These are phyloP conservation scores for Panagrolaimus sp. DNA, from an alignment of 1,140 invertebrate genomes.

Conservation along the genomic window DNA sequence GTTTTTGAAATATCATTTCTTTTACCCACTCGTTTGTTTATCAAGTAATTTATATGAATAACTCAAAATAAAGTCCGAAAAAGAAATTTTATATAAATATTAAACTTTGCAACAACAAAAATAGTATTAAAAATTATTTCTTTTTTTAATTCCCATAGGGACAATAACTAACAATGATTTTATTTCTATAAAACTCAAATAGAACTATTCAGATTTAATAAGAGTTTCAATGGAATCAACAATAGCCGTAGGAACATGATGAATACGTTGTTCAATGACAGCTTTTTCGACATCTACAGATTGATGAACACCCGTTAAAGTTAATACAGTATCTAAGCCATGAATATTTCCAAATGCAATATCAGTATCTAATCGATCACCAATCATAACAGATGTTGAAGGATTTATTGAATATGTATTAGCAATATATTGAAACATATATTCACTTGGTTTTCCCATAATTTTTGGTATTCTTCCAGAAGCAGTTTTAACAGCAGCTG, in stretches of 20 bases:
- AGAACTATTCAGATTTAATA: neutral
- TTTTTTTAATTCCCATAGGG: too few species aligned
- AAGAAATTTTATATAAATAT: too few species aligned
- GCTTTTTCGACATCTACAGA: constrained; percentile 65
- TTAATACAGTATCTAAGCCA: constrained; percentile 75
- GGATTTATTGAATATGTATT: constrained; percentile 65
- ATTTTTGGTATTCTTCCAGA: constrained; percentile 72
- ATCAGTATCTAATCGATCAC: constrained; percentile 81
- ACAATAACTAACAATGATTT: too few species aligned
- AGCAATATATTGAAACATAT: constrained; percentile 63
- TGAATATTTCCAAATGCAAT: constrained; percentile 76
- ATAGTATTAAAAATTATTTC: too few species aligned
- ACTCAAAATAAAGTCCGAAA: too few species aligned
- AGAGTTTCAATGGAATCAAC: constrained; percentile 2
- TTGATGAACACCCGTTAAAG: constrained; percentile 73
- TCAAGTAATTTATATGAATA: too few species aligned
- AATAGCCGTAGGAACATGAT: constrained; percentile 21
- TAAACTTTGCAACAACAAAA: too few species aligned
- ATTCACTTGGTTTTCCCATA: constrained; percentile 76
- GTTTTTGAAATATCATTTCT: too few species aligned
- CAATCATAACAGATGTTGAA: constrained; percentile 80
- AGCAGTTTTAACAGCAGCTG: constrained; percentile 67
- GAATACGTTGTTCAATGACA: neutral
- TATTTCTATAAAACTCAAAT: too few species aligned
- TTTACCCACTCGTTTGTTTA: too few species aligned